Conservation (phyloP, 2,888 invertebrate species). For the Serripes groenlandicus region DNA sequence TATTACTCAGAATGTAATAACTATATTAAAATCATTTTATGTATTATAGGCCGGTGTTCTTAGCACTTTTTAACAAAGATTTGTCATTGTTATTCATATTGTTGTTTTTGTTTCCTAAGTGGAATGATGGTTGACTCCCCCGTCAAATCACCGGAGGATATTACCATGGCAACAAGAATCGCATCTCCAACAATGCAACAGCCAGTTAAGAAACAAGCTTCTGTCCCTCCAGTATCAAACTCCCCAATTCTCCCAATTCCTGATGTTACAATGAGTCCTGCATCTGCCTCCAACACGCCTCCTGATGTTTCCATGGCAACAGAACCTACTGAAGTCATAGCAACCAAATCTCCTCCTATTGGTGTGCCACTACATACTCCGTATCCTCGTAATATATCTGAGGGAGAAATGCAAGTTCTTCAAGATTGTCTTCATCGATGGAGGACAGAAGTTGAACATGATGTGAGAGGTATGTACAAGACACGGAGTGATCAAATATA, state of each 20-base stretch:
- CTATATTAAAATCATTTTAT: too few relatives aligned
- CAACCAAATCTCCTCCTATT: slow-evolving; percentile 36
- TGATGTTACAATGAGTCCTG: slow-evolving; percentile 46
- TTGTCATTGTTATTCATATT: not conserved
- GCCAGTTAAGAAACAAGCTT: slow-evolving; percentile 44
- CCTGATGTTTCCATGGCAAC: slow-evolving; percentile 58
- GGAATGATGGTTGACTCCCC: slow-evolving; percentile 66
- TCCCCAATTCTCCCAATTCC: slow-evolving; percentile 44
- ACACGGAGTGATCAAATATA: too few relatives aligned
- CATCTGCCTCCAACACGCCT: slow-evolving; percentile 42
- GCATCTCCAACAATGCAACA: slow-evolving; percentile 45
- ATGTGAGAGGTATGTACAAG: slow-evolving; percentile 85
- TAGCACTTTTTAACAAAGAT: too few relatives aligned
- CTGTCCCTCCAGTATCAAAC: slow-evolving; percentile 6
- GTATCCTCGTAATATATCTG: slow-evolving; percentile 83
- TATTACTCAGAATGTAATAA: too few relatives aligned
- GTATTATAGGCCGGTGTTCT: too few relatives aligned
- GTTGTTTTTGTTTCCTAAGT: slow-evolving; percentile 20
- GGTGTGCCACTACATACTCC: slow-evolving; percentile 68
- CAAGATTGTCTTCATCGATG: slow-evolving; percentile 86
- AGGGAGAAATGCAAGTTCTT: slow-evolving; percentile 84
- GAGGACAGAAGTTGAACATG: slow-evolving; percentile 86
- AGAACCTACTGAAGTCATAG: not conserved
- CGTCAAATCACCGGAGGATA: slow-evolving; percentile 62
- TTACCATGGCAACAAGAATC: slow-evolving; percentile 53